Conservation (phyloP, 2,888 invertebrate genomes). For the Chironomus tentans region DNA sequence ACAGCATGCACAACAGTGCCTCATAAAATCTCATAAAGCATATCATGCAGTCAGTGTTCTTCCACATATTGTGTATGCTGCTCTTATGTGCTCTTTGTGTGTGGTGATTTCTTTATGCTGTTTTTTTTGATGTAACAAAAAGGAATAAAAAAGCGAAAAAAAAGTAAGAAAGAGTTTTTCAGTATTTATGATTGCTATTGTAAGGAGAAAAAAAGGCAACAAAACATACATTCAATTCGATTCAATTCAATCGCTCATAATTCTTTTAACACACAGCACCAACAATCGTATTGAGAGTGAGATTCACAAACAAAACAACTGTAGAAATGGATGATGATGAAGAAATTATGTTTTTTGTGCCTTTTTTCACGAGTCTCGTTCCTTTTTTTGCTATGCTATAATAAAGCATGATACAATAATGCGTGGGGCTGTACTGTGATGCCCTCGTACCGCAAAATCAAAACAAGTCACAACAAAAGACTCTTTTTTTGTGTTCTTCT, state of each 20-base stretch:
- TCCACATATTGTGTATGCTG: too few species aligned
- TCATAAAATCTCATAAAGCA: too few species aligned
- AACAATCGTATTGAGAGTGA: too few species aligned
- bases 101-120: too few species aligned
- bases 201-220: neutral
- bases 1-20: neutral
- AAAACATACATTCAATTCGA: constrained; percentile 6
- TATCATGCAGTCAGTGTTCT: too few species aligned
- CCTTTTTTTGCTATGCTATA: neutral
- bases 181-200: neutral
- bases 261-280: neutral
- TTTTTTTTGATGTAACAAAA: too few species aligned
- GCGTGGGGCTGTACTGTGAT: constrained; percentile 2
- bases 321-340: neutral
- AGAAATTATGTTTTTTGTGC: neutral
- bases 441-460: neutral
- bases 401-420: neutral
- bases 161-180: neutral
- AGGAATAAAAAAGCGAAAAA: too few species aligned
- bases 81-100: too few species aligned
- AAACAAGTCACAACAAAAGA: neutral
- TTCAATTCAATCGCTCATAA: constrained; percentile 25
- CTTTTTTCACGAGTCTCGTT: neutral
- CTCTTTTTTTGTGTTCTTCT: neutral
- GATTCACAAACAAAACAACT: too few species aligned